These are phyloP conservation scores for Strigamia maritima DNA, from an alignment of 2,888 invertebrate genomes.

Conservation along the genomic window DNA sequence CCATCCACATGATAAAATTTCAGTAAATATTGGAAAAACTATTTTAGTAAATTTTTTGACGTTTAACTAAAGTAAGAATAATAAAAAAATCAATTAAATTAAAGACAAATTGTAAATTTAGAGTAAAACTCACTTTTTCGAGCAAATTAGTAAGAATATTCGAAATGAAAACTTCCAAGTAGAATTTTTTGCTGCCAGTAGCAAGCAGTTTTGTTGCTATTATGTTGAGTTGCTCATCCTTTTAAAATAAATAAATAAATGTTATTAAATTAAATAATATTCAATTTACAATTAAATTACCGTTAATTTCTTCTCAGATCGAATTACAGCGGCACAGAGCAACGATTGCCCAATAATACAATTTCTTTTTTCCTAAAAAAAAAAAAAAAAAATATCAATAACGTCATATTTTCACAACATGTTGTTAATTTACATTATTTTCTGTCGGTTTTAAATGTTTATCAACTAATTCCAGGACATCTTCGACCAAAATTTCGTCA, in stretches of 20 bases:
- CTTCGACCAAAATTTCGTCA: neutral
- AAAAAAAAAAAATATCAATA: neutral
- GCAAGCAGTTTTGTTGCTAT: conserved; percentile 56
- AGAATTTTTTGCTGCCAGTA: conserved; percentile 63
- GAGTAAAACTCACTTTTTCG: conserved; percentile 54
- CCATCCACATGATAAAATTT: conserved; percentile 57
- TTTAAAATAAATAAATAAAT: neutral
- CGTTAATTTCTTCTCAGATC: too few species aligned
- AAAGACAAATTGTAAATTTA: neutral
- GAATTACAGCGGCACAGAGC: too few species aligned
- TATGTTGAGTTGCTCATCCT: neutral
- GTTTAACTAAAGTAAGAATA: neutral
- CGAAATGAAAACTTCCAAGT: conserved; percentile 61
- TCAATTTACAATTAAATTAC: too few species aligned
- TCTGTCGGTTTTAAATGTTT: neutral
- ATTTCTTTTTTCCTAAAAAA: neutral
- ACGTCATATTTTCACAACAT: too few species aligned
- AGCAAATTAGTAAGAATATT: conserved; percentile 63
- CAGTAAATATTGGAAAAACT: neutral
- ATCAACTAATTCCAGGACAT: neutral
- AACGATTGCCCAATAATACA: too few species aligned
- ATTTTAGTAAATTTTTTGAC: neutral
- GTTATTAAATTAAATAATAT: too few species aligned
- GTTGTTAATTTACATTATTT: neutral
- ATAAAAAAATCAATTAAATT: neutral